phyloP scores from a whole-genome alignment of 2,888 invertebrate species.

The Orchesella flavescens region DNA sequence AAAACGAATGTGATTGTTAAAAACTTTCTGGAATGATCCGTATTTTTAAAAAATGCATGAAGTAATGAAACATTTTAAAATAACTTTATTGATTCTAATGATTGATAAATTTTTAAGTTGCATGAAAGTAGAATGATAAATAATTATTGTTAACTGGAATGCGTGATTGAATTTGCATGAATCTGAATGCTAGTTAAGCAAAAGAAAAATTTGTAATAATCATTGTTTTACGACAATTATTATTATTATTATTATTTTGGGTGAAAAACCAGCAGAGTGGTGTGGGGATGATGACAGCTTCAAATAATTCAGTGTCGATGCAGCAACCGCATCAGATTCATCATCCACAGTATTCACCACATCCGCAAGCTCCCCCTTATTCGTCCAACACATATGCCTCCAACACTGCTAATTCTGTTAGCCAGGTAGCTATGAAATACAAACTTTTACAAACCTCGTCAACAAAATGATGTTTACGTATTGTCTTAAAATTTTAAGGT shows the following conservation, averaged over 20 bases:
- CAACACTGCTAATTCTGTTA: slow-evolving; percentile 71
- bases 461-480: not conserved
- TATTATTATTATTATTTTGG: slow-evolving; percentile 69
- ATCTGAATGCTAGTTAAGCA: not conserved
- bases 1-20: not conserved
- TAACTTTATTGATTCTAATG: not conserved
- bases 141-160: not conserved
- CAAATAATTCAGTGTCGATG: slow-evolving; percentile 65
- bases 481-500: slow-evolving; percentile 2
- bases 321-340: slow-evolving; percentile 68
- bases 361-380: slow-evolving; percentile 47
- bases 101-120: not conserved
- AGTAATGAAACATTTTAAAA: not conserved
- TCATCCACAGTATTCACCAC: slow-evolving; percentile 65
- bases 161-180: slow-evolving; percentile 12
- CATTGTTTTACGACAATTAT: slow-evolving; percentile 52
- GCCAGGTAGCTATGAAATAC: slow-evolving; percentile 68
- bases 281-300: slow-evolving; percentile 72
- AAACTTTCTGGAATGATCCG: not conserved
- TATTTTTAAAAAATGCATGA: not conserved
- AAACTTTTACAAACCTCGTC: slow-evolving; percentile 21
- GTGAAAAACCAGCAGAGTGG: slow-evolving; percentile 70
- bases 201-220: slow-evolving; percentile 19
- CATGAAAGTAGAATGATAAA: not conserved
- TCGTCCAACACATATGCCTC: slow-evolving; percentile 54